Base-by-base conservation (phyloP, 2,797 vertebrate genomes). In the Huso huso region DNA sequence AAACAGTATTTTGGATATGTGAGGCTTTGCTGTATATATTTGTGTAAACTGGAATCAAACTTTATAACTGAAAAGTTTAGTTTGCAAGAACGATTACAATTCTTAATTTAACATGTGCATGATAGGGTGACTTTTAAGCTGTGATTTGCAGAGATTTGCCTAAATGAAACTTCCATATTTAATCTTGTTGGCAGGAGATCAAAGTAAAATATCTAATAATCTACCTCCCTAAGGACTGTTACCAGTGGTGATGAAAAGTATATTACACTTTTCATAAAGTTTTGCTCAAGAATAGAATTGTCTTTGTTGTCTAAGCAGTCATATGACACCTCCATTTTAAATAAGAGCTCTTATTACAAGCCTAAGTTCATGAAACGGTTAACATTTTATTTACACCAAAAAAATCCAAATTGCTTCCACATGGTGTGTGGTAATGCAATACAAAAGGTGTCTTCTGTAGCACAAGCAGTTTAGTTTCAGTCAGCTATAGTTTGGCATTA, bases 301-400 rank as follows among this genome's bases (percentile, higher is more conserved):
- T 81, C 82, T 91, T 86, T 92, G 84, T 90, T 85, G 79, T 81
- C 74, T 82, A 73, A 69, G 64, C 80, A 82, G 74, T 89, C 81
- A 77, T 64, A 18, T 80, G 80, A 76, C 76, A 76, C 84, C 84
- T 85, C 81, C 86, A 81, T 87, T 89, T 87, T 83, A 87, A 90
- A 88, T 89, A 80, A 69, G 75, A 48, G 49, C 49, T 66, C 69
- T 37, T 69, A 65, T 68, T 72, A 79, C 61, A 64, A 84, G 74
- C 84, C 86, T 85, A 76, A 83, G 78, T 72, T 84, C 63, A 86
- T 80, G 84, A 88, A 48, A 65, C 13, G 66, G 70, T 61, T 63
- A 23, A 60, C 50, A 55, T 63, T 69, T 49, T 69, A 58, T 63
- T 67, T 48, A 68, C 50, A 59, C 51, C 12, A 60, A 51, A 61